Conservation (phyloP, 2,113 vertebrate species). For the Pelusios castaneus region DNA sequence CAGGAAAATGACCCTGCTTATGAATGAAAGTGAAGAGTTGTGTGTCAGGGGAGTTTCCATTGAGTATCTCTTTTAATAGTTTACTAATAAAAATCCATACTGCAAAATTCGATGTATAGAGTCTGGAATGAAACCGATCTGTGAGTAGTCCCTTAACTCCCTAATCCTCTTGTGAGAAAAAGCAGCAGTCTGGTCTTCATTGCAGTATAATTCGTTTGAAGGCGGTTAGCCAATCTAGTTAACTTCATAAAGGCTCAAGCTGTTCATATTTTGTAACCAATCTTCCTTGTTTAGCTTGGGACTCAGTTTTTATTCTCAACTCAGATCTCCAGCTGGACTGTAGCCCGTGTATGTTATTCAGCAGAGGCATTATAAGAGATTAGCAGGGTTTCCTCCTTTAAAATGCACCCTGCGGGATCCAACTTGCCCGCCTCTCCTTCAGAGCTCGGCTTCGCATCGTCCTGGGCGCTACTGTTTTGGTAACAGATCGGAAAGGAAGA, state of each 20-base stretch:
- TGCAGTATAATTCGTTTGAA: background rate
- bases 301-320: background rate
- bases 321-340: background rate
- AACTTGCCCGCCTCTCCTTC: slow-evolving; percentile 24
- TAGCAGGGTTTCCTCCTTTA: slow-evolving; percentile 60
- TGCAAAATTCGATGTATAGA: slow-evolving; percentile 27
- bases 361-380: slow-evolving; percentile 53
- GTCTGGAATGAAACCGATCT: slow-evolving; percentile 35
- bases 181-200: background rate
- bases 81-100: slow-evolving; percentile 60
- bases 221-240: background rate
- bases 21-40: too few species aligned
- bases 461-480: slow-evolving; percentile 48
- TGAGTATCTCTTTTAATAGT: slow-evolving; percentile 74
- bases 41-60: slow-evolving; percentile 32
- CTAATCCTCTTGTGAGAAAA: background rate
- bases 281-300: background rate
- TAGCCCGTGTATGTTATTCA: slow-evolving; percentile 19
- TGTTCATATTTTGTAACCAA: rapidly evolving
- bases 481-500: background rate
- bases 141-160: slow-evolving; percentile 1
- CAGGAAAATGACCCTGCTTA: slow-evolving; percentile 39
- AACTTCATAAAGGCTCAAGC: rapidly evolving
- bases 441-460: slow-evolving; percentile 29
- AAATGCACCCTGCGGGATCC: slow-evolving; percentile 42